Percentiles rank a stretch among this genome's conserved stretches.
Conservation (phyloP, 2,113 vertebrate species). For the Campylomormyrus tamandua region DNA sequence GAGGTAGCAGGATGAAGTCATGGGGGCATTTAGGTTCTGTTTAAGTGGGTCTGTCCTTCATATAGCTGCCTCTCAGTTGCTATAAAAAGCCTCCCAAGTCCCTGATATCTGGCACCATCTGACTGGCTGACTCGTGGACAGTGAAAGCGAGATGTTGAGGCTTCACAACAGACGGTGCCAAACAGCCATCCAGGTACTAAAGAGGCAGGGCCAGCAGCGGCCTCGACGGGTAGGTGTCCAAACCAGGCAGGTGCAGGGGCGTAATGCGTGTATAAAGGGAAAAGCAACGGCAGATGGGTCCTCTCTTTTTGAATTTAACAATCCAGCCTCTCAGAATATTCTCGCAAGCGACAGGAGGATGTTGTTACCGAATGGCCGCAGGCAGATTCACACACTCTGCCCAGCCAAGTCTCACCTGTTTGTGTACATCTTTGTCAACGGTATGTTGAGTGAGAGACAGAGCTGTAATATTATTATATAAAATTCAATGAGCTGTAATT, state of each 20-base stretch:
- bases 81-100: background rate
- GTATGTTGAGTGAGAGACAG: background rate
- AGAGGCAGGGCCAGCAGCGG: background rate
- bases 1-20: background rate
- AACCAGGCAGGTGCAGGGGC: background rate
- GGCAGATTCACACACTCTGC: background rate
- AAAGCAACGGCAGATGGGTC: background rate
- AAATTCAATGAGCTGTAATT: background rate
- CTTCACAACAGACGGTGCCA: background rate
- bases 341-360: background rate
- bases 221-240: background rate
- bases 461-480: background rate
- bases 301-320: background rate
- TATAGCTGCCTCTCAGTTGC: background rate
- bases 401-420: constrained; percentile 1
- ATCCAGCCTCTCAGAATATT: background rate
- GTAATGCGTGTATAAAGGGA: background rate
- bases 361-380: background rate
- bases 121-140: background rate
- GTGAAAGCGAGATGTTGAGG: background rate
- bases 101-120: background rate
- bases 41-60: background rate
- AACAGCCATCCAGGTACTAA: background rate
- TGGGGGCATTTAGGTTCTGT: background rate
- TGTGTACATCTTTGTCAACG: background rate